A percentile compares a stretch with the other conserved stretches of the same genome.
Evolutionary conservation across 2,888 invertebrate species (phyloP).

Genomic region (Rhagonycha lutea): DNA sequence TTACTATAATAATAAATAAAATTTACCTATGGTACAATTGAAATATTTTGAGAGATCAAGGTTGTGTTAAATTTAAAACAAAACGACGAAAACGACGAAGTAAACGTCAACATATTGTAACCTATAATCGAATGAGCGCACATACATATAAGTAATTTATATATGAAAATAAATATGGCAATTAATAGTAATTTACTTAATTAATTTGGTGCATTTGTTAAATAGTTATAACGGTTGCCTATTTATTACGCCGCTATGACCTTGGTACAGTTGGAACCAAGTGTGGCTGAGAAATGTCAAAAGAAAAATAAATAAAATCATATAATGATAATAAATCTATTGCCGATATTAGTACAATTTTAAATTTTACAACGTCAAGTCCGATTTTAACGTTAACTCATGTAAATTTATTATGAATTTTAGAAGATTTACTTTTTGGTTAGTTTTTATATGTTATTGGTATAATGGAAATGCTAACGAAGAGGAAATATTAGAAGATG

Average conservation of each 20-base stretch:
- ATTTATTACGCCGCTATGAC: background rate
- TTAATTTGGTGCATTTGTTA: background rate
- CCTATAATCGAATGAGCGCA: background rate
- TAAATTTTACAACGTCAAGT: background rate
- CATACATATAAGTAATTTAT: background rate
- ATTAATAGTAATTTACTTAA: background rate
- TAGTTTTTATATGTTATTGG: conserved; percentile 47
- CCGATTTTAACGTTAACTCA: conserved; percentile 1
- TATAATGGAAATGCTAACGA: conserved; percentile 38
- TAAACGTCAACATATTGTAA: background rate
- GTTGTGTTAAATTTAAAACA: background rate
- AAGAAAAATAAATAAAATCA: conserved; percentile 43
- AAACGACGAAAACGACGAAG: background rate
- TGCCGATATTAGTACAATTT: background rate
- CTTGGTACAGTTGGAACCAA: conserved; percentile 13
- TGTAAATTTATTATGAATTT: conserved; percentile 37
- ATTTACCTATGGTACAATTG: background rate
- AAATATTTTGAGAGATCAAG: background rate
- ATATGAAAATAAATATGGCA: background rate
- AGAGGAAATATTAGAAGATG: conserved; percentile 32
- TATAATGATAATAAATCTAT: conserved; percentile 43
- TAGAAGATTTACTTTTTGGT: conserved; percentile 47
- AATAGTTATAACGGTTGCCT: background rate
- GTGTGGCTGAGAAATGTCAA: conserved; percentile 48
- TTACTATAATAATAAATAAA: background rate